Percentiles rank a stretch among this genome's conserved stretches.
phyloP scores from a whole-genome alignment of 2,797 vertebrate species.

The Crenichthys baileyi region DNA sequence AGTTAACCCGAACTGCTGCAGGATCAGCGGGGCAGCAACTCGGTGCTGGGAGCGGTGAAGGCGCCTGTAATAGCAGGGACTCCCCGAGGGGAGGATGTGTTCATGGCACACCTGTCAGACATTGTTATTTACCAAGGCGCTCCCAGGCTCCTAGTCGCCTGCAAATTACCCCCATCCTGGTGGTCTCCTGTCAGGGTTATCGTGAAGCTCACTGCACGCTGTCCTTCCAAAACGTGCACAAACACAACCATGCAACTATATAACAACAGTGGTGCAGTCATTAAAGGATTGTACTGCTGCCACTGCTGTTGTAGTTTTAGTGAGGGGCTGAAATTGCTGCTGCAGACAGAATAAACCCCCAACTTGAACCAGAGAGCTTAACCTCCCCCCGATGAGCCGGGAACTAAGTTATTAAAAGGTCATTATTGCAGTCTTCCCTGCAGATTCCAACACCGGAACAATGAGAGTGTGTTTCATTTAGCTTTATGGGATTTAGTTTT shows the following conservation, averaged over 20 bases:
- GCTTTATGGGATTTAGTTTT: conserved; percentile 52
- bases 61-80: conserved; percentile 59
- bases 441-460: conserved; percentile 67
- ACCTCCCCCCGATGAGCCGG: conserved; percentile 56
- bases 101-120: conserved; percentile 73
- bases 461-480: conserved; percentile 62
- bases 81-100: conserved; percentile 55
- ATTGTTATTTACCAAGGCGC: conserved; percentile 68
- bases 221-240: conserved; percentile 44
- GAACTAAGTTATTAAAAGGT: conserved; percentile 77
- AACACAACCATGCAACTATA: conserved; percentile 41
- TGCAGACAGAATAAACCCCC: conserved; percentile 68
- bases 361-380: conserved; percentile 66
- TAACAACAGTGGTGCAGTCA: conserved; percentile 41
- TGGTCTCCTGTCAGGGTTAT: conserved; percentile 59
- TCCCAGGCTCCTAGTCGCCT: conserved; percentile 63
- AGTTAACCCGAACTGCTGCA: conserved; percentile 38
- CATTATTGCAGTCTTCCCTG: conserved; percentile 63
- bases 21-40: conserved; percentile 28
- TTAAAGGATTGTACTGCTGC: conserved; percentile 50
- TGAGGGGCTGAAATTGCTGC: conserved; percentile 55
- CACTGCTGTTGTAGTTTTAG: conserved; percentile 21
- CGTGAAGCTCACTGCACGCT: conserved; percentile 38
- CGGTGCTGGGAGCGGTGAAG: conserved; percentile 37
- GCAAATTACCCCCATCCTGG: conserved; percentile 62